Evolutionary conservation across 2,888 invertebrate species (phyloP).

Genomic region (Brachypalpus laphriformis): DNA sequence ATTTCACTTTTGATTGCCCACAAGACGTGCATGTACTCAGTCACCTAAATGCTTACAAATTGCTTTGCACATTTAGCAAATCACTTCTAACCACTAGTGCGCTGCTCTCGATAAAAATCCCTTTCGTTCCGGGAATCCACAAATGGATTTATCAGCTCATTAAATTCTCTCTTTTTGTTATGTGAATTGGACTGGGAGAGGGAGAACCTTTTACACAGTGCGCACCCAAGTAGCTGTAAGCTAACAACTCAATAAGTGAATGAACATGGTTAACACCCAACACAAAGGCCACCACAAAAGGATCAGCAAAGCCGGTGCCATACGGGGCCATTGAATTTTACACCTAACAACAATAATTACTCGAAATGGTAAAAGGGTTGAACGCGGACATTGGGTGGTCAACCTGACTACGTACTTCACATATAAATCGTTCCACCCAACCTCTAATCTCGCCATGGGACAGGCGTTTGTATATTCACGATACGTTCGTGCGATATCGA

Average conservation of each 20-base stretch:
- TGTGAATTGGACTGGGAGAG: neutral
- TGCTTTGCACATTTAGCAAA: conserved; percentile 43
- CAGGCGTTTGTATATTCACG: conserved; percentile 51
- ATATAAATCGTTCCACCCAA: conserved; percentile 41
- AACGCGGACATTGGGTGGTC: conserved; percentile 58
- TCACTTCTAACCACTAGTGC: neutral
- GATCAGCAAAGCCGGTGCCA: conserved; percentile 63
- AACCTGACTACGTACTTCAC: conserved; percentile 16
- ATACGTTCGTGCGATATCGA: conserved; percentile 29
- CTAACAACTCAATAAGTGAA: conserved; percentile 67
- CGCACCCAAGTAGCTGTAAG: conserved; percentile 22
- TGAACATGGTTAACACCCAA: conserved; percentile 63
- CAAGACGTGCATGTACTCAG: neutral
- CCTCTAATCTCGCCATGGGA: conserved; percentile 5
- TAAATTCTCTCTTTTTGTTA: conserved; percentile 57
- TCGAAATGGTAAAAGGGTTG: conserved; percentile 45
- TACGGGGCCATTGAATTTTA: conserved; percentile 55
- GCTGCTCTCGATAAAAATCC: conserved; percentile 18
- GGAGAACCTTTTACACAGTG: neutral
- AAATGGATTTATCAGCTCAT: conserved; percentile 63
- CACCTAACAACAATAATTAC: conserved; percentile 72
- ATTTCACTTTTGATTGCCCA: conserved; percentile 20
- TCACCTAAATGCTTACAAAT: conserved; percentile 35
- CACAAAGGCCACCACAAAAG: conserved; percentile 43
- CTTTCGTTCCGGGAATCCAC: conserved; percentile 38